These are phyloP conservation scores for Leucophora obtusa DNA, from an alignment of 2,888 invertebrate species.

Conservation along the genomic window DNA sequence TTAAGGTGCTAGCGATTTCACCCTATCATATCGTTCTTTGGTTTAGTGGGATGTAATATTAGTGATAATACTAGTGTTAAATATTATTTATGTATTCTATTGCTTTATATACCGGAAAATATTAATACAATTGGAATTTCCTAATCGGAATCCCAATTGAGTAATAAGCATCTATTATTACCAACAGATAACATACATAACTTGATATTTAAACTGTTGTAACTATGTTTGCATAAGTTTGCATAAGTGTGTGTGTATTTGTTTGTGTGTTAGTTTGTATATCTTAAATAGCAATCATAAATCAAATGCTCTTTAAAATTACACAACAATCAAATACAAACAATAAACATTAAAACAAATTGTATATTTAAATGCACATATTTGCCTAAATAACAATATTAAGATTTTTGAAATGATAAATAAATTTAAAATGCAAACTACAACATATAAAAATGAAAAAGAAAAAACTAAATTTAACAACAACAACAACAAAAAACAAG, in stretches of 20 bases:
- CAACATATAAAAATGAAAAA: slow-evolving; percentile 12
- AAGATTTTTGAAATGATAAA: slow-evolving; percentile 35
- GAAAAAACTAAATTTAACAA: background rate
- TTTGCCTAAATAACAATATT: background rate
- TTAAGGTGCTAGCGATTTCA: no score
- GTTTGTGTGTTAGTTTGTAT: slow-evolving; percentile 13
- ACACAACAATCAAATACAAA: background rate
- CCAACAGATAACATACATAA: slow-evolving; percentile 19
- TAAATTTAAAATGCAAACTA: slow-evolving; percentile 18
- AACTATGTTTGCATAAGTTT: background rate
- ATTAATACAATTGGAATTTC: slow-evolving; percentile 49
- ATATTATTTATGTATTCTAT: slow-evolving; percentile 29
- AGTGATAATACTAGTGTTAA: no score
- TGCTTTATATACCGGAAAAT: background rate
- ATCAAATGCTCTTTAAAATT: slow-evolving; percentile 35
- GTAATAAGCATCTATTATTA: slow-evolving; percentile 59
- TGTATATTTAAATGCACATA: background rate
- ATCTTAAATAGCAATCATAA: slow-evolving; percentile 49
- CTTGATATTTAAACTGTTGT: background rate
- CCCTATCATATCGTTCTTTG: no score
- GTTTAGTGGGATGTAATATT: no score
- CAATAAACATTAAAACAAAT: slow-evolving; percentile 2
- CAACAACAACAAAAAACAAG: slow-evolving; percentile 25
- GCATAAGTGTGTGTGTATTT: background rate
- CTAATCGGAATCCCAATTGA: slow-evolving; percentile 63